These are phyloP conservation scores for Pempheris klunzingeri DNA, from an alignment of 2,797 vertebrate genomes.

Conservation along the genomic window DNA sequence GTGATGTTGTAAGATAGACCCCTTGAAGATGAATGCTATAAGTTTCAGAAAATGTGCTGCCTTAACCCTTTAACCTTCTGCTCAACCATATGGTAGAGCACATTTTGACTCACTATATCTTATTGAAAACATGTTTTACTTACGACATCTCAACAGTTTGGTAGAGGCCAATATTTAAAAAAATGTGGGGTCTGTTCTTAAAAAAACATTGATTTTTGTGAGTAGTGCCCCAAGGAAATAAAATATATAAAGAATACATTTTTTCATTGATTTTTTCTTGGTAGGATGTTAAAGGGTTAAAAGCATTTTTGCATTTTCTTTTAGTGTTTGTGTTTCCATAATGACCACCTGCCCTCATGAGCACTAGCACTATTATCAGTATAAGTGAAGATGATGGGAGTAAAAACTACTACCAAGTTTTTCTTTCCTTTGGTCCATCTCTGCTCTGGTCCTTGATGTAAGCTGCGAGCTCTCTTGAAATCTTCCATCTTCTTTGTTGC, in stretches of 20 bases:
- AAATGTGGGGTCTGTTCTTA: too few species aligned
- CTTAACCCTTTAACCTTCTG: too few species aligned
- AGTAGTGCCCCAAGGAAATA: too few species aligned
- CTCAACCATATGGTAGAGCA: too few species aligned
- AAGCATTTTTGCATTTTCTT: constrained; percentile 4
- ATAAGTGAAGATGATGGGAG: constrained; percentile 2
- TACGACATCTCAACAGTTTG: too few species aligned
- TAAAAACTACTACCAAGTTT: background rate
- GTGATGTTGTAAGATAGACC: background rate
- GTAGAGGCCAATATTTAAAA: too few species aligned
- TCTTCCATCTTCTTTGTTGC: constrained; percentile 27
- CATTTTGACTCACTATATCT: too few species aligned
- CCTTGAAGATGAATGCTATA: constrained; percentile 5
- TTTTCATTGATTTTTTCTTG: too few species aligned
- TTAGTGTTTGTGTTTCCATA: constrained; percentile 2
- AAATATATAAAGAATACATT: too few species aligned
- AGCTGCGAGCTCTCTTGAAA: constrained; percentile 9
- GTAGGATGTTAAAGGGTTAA: too few species aligned
- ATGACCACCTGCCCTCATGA: constrained; percentile 26
- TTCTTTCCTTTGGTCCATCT: background rate
- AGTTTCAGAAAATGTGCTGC: background rate
- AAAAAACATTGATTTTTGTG: too few species aligned
- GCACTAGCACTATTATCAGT: background rate
- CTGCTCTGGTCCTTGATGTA: constrained; percentile 12
- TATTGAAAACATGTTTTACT: too few species aligned